Evolutionary conservation across 2,797 vertebrate species (phyloP).

Genomic region (Monodelphis domestica): DNA sequence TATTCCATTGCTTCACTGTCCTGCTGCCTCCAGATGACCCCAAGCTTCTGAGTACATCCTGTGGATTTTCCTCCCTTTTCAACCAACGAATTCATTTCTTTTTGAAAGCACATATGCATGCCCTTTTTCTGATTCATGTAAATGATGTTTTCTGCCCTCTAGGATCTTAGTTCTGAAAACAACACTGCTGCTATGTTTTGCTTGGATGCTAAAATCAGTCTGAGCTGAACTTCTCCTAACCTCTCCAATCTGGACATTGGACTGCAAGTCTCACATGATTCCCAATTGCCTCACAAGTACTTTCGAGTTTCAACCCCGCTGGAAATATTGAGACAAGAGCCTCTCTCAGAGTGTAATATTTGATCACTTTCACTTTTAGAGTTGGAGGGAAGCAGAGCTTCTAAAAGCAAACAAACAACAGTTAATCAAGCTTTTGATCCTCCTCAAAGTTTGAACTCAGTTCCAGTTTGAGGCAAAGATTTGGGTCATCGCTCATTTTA

Average conservation of each 20-base stretch:
- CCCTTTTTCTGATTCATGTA: conserved; percentile 67
- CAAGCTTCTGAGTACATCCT: conserved; percentile 19
- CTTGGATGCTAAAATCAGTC: conserved; percentile 68
- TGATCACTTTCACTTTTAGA: conserved; percentile 81
- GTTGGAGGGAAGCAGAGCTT: conserved; percentile 76
- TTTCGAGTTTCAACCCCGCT: conserved; percentile 78
- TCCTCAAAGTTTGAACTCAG: conserved; percentile 75
- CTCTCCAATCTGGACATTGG: conserved; percentile 63
- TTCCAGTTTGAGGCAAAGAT: conserved; percentile 74
- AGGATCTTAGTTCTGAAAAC: conserved; percentile 74
- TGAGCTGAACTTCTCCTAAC: conserved; percentile 68
- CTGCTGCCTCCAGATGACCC: conserved; percentile 50
- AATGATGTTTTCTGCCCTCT: conserved; percentile 76
- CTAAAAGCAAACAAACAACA: conserved; percentile 79
- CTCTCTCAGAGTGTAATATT: conserved; percentile 77
- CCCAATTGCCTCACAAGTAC: conserved; percentile 76
- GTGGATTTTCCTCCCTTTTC: conserved; percentile 45
- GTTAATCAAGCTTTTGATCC: conserved; percentile 79
- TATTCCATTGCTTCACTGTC: conserved; percentile 29
- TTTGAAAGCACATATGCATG: conserved; percentile 64
- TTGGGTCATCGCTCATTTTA: conserved; percentile 77
- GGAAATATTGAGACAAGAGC: conserved; percentile 81
- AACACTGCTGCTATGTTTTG: conserved; percentile 75
- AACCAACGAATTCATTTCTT: conserved; percentile 51
- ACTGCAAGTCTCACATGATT: conserved; percentile 62